These are phyloP conservation scores for Silurus lanzhouensis DNA, from an alignment of 2,797 vertebrate species.

Conservation along the genomic window DNA sequence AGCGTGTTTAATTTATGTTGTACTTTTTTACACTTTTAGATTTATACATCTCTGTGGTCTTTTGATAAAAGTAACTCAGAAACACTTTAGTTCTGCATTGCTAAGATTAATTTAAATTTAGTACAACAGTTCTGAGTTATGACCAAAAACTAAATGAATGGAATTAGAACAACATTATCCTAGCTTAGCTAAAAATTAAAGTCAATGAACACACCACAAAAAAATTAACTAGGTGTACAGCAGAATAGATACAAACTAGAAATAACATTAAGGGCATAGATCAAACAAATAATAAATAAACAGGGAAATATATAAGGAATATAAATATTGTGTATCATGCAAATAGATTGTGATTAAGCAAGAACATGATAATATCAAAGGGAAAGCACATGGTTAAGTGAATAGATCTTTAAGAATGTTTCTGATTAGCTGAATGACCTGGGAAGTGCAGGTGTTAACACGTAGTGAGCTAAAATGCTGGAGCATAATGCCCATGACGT, in stretches of 20 bases:
- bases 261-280: background rate
- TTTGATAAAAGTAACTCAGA: background rate
- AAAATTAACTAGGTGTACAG: background rate
- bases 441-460: background rate
- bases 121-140: background rate
- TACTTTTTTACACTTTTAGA: background rate
- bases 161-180: background rate
- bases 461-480: background rate
- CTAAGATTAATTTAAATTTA: background rate
- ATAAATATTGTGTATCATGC: background rate
- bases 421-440: background rate
- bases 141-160: background rate
- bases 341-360: background rate
- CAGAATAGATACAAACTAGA: background rate
- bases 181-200: background rate
- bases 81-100: background rate
- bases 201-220: background rate
- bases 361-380: background rate
- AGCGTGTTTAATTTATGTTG: background rate
- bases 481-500: background rate
- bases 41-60: background rate
- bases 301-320: background rate
- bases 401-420: background rate
- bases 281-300: background rate
- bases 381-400: background rate